Percentiles rank a stretch among this genome's conserved stretches.
These are phyloP conservation scores for Caranx ignobilis DNA, from an alignment of 2,113 vertebrate species.

Conservation along the genomic window DNA sequence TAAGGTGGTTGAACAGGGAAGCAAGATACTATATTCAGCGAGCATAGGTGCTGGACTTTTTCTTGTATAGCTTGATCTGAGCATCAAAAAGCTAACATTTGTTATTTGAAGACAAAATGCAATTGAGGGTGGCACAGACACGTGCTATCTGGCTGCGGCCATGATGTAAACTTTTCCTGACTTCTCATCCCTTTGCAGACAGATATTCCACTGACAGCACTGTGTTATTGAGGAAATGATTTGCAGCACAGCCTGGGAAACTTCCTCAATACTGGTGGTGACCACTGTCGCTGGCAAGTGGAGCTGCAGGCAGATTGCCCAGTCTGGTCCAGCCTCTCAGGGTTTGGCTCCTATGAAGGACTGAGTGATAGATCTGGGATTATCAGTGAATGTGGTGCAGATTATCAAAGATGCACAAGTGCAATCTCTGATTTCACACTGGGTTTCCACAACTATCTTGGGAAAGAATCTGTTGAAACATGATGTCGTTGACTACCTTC, in stretches of 20 bases:
- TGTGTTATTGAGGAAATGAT: conserved; percentile 31
- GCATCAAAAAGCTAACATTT: neutral
- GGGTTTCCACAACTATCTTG: neutral
- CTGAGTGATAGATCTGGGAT: conserved; percentile 17
- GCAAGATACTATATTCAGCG: neutral
- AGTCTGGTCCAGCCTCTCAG: conserved; percentile 28
- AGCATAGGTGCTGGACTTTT: too few relatives aligned
- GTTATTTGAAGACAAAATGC: neutral
- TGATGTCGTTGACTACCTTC: neutral
- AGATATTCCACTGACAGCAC: conserved; percentile 13
- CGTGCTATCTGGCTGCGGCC: neutral
- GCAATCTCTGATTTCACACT: conserved; percentile 4
- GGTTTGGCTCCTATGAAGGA: conserved; percentile 12
- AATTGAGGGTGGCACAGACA: neutral
- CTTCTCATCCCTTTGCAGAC: conserved; percentile 30
- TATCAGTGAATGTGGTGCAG: conserved; percentile 10
- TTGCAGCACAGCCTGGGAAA: conserved; percentile 29
- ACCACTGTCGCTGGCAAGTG: conserved; percentile 17
- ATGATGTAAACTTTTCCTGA: conserved; percentile 2
- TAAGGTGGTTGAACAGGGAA: neutral
- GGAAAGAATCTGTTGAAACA: neutral
- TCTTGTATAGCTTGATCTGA: too few relatives aligned
- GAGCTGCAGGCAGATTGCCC: conserved; percentile 30
- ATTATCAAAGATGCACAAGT: conserved; percentile 17
- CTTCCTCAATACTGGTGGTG: conserved; percentile 17